Base-by-base conservation (phyloP, 2,888 invertebrate species). In the Folsomia manolachei region DNA sequence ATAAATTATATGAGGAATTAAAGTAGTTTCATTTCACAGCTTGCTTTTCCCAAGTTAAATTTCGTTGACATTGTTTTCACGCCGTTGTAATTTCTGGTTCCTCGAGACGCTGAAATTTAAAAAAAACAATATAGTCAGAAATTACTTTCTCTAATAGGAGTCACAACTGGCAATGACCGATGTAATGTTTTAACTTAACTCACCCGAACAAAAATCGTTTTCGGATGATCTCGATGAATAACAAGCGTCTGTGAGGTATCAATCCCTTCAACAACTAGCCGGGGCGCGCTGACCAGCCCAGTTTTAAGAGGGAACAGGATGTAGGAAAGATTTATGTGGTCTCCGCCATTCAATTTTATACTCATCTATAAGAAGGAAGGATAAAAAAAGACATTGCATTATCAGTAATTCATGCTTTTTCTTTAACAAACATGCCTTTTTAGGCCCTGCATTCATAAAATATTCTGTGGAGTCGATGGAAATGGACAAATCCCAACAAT, bases 391-490 rank as follows among this genome's bases (percentile, higher is more conserved):
- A n/a, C n/a, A n/a, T n/a, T n/a, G n/a, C n/a, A n/a, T n/a, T n/a
- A n/a, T n/a, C n/a, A n/a, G 14, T 39, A 39, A 39, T 39, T 39
- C 39, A 64, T 27, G 64, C 26, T 19, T 23, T 65, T 51, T 52
- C 56, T n/a, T 23, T 9, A 19, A 23, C 4, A 51, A 1, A 24
- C 18, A n/a, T 82, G 91, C 91, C 87, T 95, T 93, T 85, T 94
- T 95, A 82, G 95, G 94, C 1, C 97, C 97, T 74, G 96, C 90
- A 85, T 94, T 96, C 91, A 97, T 95, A 83, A 97, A 97, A 56
- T 91, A 92, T 83, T 97, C 95, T 73, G 90, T 91, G 7, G 91
- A 89, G 81, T 94, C 93, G 85, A 94, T 90, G 69, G 87, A 88
- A 53, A 93, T 84, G 80, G 88, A 89, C 51, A 94, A 85, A 75